A percentile compares a stretch with the other conserved stretches of the same genome.
Evolutionary conservation across 2,888 invertebrate species (phyloP).

Genomic region (Arrhopalites spinosus): DNA sequence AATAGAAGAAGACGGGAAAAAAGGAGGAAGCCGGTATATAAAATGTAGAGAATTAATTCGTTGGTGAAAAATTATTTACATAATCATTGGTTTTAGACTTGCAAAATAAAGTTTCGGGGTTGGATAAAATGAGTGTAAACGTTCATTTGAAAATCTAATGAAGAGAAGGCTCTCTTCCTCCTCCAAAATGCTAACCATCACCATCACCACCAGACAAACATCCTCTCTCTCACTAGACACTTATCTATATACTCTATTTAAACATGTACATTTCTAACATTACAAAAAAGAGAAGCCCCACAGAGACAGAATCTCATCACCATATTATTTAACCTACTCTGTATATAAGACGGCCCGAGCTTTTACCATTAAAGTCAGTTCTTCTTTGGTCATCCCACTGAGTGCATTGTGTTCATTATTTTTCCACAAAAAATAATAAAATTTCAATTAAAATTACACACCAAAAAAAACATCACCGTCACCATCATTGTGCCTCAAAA

Average conservation of each 20-base stretch:
- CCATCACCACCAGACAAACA: neutral
- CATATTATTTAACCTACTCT: constrained; percentile 38
- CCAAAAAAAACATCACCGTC: too few relatives aligned
- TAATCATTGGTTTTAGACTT: constrained; percentile 39
- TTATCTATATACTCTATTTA: neutral
- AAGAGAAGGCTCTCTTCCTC: constrained; percentile 6
- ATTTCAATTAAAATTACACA: too few relatives aligned
- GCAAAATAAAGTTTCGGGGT: constrained; percentile 36
- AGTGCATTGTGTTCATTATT: constrained; percentile 18
- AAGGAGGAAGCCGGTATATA: neutral
- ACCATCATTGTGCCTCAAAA: too few relatives aligned
- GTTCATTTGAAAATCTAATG: constrained; percentile 55
- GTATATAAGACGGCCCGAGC: constrained; percentile 32
- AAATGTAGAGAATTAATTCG: constrained; percentile 37
- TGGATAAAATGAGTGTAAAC: constrained; percentile 38
- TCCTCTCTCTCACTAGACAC: neutral
- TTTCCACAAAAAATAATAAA: neutral
- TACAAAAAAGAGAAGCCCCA: constrained; percentile 15
- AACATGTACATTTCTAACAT: neutral
- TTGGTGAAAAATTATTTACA: constrained; percentile 40
- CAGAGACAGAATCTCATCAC: constrained; percentile 40
- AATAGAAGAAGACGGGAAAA: constrained; percentile 3
- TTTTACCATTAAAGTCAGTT: constrained; percentile 32
- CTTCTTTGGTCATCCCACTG: constrained; percentile 31
- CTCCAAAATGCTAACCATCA: too few relatives aligned